Evolutionary conservation across 2,113 vertebrate species (phyloP).

Genomic region (Grus americana): DNA sequence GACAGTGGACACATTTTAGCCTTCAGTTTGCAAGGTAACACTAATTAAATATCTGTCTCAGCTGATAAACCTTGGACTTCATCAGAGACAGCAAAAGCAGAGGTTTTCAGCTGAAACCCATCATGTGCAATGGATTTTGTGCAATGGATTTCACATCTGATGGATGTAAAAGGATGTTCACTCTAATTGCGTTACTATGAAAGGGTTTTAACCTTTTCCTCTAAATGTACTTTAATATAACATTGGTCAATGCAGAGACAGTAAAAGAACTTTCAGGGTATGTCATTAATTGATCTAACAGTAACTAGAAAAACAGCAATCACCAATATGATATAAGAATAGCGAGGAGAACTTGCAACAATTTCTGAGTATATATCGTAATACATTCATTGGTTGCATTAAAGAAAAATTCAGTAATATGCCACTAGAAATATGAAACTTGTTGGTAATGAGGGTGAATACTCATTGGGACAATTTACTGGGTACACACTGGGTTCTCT

Average conservation of each 20-base stretch:
- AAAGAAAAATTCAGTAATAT: neutral
- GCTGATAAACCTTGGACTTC: neutral
- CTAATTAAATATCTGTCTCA: neutral
- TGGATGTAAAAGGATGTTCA: neutral
- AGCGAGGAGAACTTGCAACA: neutral
- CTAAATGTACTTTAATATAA: neutral
- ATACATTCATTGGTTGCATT: neutral
- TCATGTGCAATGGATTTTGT: neutral
- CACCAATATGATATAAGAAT: neutral
- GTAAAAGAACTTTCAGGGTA: neutral
- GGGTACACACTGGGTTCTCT: neutral
- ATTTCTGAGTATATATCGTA: neutral
- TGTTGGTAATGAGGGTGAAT: neutral
- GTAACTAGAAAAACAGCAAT: neutral
- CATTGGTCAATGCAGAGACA: neutral
- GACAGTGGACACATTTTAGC: neutral
- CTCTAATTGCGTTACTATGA: neutral
- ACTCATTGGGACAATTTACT: neutral
- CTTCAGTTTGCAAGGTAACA: neutral
- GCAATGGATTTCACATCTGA: neutral
- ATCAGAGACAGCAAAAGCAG: neutral
- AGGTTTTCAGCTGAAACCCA: neutral
- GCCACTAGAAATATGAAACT: neutral
- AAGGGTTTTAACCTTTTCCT: conserved; percentile 5
- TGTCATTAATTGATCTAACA: neutral